phyloP scores from a whole-genome alignment of 2,888 invertebrate species.

The Slavum lentiscoides region DNA sequence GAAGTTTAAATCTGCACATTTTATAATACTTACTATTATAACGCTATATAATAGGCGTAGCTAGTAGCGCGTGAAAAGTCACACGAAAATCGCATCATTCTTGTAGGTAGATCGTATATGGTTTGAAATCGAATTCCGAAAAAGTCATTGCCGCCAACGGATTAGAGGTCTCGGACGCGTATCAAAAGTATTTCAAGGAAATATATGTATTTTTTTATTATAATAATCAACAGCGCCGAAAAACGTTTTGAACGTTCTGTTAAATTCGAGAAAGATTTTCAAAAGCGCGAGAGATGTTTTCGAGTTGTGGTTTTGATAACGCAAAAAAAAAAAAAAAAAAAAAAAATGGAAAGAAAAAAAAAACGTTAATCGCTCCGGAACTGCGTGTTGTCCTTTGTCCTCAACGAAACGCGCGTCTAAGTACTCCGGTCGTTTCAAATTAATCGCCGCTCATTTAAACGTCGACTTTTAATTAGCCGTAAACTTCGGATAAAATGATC shows the following conservation, averaged over 20 bases:
- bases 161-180: too few relatives aligned
- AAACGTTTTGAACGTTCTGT: background rate
- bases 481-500: slow-evolving; percentile 53
- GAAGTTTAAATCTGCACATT: too few relatives aligned
- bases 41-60: too few relatives aligned
- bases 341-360: background rate
- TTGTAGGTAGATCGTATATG: too few relatives aligned
- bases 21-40: too few relatives aligned
- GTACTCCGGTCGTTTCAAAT: slow-evolving; percentile 40
- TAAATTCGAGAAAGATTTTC: slow-evolving; percentile 10
- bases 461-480: slow-evolving; percentile 54
- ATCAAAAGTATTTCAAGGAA: too few relatives aligned
- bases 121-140: too few relatives aligned
- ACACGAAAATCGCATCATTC: too few relatives aligned
- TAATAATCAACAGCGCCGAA: background rate
- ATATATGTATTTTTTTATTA: too few relatives aligned
- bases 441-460: slow-evolving; percentile 51
- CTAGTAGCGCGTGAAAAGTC: too few relatives aligned
- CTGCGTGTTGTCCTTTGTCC: slow-evolving; percentile 48
- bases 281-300: background rate
- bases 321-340: slow-evolving; percentile 15
- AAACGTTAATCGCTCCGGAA: slow-evolving; percentile 41
- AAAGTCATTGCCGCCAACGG: too few relatives aligned
- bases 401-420: slow-evolving; percentile 34
- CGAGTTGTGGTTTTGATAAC: slow-evolving; percentile 40